phyloP scores from a whole-genome alignment of 1,140 invertebrate genomes.

The Cydia strobilella region DNA sequence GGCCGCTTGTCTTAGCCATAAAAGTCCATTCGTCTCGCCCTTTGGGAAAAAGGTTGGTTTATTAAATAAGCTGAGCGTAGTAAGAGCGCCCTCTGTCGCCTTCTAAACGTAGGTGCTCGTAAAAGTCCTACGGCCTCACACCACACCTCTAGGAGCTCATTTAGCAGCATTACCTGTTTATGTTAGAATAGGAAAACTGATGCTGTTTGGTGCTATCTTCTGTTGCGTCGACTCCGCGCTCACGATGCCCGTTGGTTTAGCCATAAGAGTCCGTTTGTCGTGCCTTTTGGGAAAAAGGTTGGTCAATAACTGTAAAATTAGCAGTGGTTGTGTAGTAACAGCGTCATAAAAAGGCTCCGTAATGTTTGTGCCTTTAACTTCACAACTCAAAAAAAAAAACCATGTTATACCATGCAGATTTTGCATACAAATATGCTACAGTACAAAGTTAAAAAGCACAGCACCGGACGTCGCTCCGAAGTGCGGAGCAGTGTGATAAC shows the following conservation, averaged over 20 bases:
- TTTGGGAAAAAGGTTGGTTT: conserved; percentile 84
- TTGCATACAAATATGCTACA: too few species aligned
- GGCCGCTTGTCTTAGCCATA: conserved; percentile 93
- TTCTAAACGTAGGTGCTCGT: conserved; percentile 93
- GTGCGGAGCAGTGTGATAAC: too few species aligned
- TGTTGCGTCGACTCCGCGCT: conserved; percentile 96
- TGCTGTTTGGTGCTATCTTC: conserved; percentile 94
- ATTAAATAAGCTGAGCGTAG: too few species aligned
- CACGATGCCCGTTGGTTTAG: conserved; percentile 94
- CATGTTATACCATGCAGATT: too few species aligned
- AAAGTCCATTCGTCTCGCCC: conserved; percentile 89
- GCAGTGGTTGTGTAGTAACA: too few species aligned
- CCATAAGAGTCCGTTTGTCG: conserved; percentile 90
- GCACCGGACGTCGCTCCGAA: too few species aligned
- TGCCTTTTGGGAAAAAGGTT: conserved; percentile 87
- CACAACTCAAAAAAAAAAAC: too few species aligned
- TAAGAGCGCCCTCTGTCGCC: conserved; percentile 87
- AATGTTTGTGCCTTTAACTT: too few species aligned
- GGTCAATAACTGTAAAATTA: not conserved
- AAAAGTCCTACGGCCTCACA: conserved; percentile 90
- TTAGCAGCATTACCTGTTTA: conserved; percentile 94
- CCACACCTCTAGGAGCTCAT: conserved; percentile 93
- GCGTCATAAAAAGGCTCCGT: too few species aligned
- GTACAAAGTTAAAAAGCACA: too few species aligned
- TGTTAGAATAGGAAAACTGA: conserved; percentile 93